These are phyloP conservation scores for Drosophila tripunctata DNA, from an alignment of 2,888 invertebrate species.

Conservation along the genomic window DNA sequence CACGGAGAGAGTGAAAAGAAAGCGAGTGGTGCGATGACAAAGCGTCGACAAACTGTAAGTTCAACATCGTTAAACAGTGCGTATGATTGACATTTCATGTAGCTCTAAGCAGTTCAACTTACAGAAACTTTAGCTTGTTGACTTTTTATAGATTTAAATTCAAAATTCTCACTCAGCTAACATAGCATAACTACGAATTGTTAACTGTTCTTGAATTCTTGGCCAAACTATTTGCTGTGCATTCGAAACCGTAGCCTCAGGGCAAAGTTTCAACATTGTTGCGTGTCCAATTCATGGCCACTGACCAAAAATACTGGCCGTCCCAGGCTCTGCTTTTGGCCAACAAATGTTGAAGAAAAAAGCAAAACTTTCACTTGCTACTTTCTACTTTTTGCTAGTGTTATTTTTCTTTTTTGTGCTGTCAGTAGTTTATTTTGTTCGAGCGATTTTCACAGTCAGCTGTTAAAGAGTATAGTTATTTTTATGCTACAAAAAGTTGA, in stretches of 20 bases:
- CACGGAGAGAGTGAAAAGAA: slow-evolving; percentile 15
- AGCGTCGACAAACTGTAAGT: slow-evolving; percentile 65
- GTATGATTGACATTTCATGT: slow-evolving; percentile 71
- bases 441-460: slow-evolving; percentile 19
- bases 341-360: neutral
- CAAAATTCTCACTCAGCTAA: slow-evolving; percentile 24
- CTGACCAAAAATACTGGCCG: slow-evolving; percentile 18
- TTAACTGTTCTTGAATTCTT: slow-evolving; percentile 32
- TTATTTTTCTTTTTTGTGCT: slow-evolving; percentile 7
- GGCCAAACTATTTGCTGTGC: slow-evolving; percentile 43
- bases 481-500: slow-evolving; percentile 3
- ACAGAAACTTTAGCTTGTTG: slow-evolving; percentile 41
- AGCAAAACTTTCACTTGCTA: slow-evolving; percentile 55
- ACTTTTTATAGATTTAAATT: slow-evolving; percentile 66
- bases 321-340: slow-evolving; percentile 1
- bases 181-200: slow-evolving; percentile 40
- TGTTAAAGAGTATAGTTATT: slow-evolving; percentile 17
- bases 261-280: slow-evolving; percentile 57
- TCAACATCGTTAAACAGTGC: slow-evolving; percentile 43
- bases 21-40: slow-evolving; percentile 44
- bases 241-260: slow-evolving; percentile 1
- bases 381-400: slow-evolving; percentile 31
- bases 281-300: slow-evolving; percentile 37
- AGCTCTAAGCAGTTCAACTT: slow-evolving; percentile 8
- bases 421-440: slow-evolving; percentile 20